These are phyloP conservation scores for Hemiscyllium ocellatum DNA, from an alignment of 2,113 vertebrate species.

Conservation along the genomic window DNA sequence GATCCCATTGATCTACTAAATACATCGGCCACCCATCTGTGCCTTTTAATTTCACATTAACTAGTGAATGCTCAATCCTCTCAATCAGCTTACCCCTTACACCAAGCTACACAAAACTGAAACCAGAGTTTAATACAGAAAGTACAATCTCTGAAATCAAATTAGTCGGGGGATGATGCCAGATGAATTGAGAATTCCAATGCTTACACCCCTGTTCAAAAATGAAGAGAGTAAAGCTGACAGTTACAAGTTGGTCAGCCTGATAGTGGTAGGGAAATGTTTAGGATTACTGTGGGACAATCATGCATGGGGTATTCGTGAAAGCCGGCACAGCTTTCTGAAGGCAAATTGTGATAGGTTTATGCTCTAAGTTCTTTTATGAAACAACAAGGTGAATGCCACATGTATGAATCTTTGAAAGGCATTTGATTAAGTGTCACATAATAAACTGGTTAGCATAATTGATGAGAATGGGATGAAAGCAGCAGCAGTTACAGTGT, in stretches of 20 bases:
- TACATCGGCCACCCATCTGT: no score
- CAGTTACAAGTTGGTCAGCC: not conserved
- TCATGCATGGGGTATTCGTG: not conserved
- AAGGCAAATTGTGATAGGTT: no score
- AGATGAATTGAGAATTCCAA: not conserved
- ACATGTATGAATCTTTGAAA: no score
- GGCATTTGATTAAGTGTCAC: no score
- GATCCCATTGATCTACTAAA: no score
- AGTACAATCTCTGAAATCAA: not conserved
- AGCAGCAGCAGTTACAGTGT: not conserved
- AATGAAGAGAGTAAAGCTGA: not conserved
- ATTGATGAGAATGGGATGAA: not conserved
- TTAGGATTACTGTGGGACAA: not conserved
- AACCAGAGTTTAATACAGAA: not conserved
- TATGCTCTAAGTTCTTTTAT: no score
- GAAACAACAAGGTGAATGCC: no score
- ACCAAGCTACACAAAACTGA: not conserved
- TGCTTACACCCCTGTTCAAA: not conserved
- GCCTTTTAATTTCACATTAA: no score
- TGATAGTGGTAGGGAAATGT: not conserved
- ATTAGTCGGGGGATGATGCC: not conserved
- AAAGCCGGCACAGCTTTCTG: not conserved
- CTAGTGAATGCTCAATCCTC: no score
- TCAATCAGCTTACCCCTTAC: no score
- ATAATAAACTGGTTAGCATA: not conserved